Base-by-base conservation (phyloP, 1,140 invertebrate species). In the Drosophila erecta region DNA sequence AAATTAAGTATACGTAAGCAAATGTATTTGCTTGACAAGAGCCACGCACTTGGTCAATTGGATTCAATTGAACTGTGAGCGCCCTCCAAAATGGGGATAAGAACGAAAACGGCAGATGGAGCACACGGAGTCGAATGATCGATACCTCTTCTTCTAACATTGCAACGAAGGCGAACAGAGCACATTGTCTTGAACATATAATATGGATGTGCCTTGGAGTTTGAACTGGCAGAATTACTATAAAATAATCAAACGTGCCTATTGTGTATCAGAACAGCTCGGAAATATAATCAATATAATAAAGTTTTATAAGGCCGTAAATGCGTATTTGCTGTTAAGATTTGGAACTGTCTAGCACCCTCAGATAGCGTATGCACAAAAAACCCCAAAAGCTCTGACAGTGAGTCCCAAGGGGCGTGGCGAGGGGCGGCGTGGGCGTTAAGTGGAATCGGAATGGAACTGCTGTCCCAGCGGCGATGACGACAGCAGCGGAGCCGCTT, bases 1-100 rank as follows among this genome's bases (percentile, higher is more conserved):
- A 72, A 83, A 89, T 87, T 59, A 83, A 65, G 79, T 73, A 79
- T 79, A 87, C 83, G 84, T 89, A 89, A 89, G 83, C 84, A 87
- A 89, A 87, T 89, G 60, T 70, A 83, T 89, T 83, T 87, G 84
- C 62, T 53, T 89, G 83, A 76, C 83, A 87, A 76, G 62, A 79
- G 83, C 65, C 81, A 87, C 83, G 81, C 79, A 87, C 84, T 79
- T 83, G 79, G 66, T 59, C 65, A 89, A 87, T 87, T 87, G 66
- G 54, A 76, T 83, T 87, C 84, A 87, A 87, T 87, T 87, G 76
- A 87, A 79, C 72, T 76, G 71, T 69, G 57, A 51, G 49, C 56
- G 35, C 61, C 50, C 72, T 62, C 60, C 27, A 59, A 58, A 51
- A 22, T 3, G 11, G 33, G 38, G 60, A 27, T 74, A 59, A 54